A percentile compares a stretch with the other conserved stretches of the same genome.
These are phyloP conservation scores for Cinara cedri DNA, from an alignment of 2,888 invertebrate genomes.

Conservation along the genomic window DNA sequence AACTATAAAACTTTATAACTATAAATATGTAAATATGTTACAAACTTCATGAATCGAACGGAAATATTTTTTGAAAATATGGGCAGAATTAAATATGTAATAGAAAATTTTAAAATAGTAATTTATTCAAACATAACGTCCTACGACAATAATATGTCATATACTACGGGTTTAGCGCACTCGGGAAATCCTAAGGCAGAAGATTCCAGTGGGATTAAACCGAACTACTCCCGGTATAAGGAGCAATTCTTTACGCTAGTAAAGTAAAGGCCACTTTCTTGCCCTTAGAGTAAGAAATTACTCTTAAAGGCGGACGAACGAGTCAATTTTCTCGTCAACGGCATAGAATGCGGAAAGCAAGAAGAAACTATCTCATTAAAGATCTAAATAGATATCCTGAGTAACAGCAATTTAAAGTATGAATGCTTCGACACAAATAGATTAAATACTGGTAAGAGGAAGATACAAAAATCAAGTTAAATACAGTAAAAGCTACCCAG, in stretches of 20 bases:
- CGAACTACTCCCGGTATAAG: conserved; percentile 29
- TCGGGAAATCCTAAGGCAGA: conserved; percentile 6
- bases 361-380: conserved; percentile 32
- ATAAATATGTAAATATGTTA: too few relatives aligned
- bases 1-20: too few relatives aligned
- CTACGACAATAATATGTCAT: conserved; percentile 4
- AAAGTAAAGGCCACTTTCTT: conserved; percentile 12
- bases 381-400: conserved; percentile 28
- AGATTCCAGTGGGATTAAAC: conserved; percentile 11
- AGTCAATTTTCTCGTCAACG: conserved; percentile 14
- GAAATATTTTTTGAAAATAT: too few relatives aligned
- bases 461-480: conserved; percentile 49
- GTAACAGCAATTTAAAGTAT: conserved; percentile 29
- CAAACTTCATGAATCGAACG: too few relatives aligned
- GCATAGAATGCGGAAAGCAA: conserved; percentile 20
- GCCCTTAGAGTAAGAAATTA: conserved; percentile 29
- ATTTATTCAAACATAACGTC: too few relatives aligned
- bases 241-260: conserved; percentile 32
- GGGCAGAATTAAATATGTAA: too few relatives aligned
- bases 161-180: conserved; percentile 17
- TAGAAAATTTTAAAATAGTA: too few relatives aligned
- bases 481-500: conserved; percentile 8
- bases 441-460: conserved; percentile 50
- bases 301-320: conserved; percentile 20
- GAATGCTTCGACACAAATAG: conserved; percentile 44